Evolutionary conservation across 2,888 invertebrate species (phyloP).

Genomic region (Heliconius charithonia): DNA sequence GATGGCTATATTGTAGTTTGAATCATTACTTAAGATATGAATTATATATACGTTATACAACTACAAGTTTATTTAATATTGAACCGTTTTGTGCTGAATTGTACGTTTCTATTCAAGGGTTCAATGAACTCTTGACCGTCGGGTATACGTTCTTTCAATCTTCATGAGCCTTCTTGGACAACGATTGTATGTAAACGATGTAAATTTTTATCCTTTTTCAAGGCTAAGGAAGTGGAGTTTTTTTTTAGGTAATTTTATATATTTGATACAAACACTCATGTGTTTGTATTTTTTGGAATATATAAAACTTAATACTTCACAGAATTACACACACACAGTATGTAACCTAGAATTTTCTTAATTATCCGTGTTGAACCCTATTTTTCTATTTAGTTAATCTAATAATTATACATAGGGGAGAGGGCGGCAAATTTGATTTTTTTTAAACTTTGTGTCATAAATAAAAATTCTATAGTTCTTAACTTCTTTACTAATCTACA

Average conservation of each 20-base stretch:
- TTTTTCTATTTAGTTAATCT: neutral
- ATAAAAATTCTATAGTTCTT: too few species aligned
- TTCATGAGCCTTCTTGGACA: neutral
- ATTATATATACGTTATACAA: conserved; percentile 33
- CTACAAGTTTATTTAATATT: conserved; percentile 21
- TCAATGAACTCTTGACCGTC: conserved; percentile 38
- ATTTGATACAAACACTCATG: neutral
- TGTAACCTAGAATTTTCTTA: neutral
- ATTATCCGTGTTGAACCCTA: neutral
- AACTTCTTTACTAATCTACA: too few species aligned
- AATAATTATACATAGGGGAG: too few species aligned
- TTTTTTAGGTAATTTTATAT: neutral
- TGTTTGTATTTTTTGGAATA: too few species aligned
- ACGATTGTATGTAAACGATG: conserved; percentile 5
- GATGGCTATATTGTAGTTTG: conserved; percentile 51
- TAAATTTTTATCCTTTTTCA: conserved; percentile 21
- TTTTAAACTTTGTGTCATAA: too few species aligned
- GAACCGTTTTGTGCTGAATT: conserved; percentile 26
- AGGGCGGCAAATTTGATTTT: too few species aligned
- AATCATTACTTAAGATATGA: conserved; percentile 39
- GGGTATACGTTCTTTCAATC: conserved; percentile 8
- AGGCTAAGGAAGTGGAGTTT: neutral
- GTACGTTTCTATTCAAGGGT: conserved; percentile 22
- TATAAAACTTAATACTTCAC: too few species aligned
- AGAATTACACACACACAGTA: too few species aligned